These are phyloP conservation scores for Apostichopus japonicus DNA, from an alignment of 35 echinoderm and acorn worm species.

Conservation along the genomic window DNA sequence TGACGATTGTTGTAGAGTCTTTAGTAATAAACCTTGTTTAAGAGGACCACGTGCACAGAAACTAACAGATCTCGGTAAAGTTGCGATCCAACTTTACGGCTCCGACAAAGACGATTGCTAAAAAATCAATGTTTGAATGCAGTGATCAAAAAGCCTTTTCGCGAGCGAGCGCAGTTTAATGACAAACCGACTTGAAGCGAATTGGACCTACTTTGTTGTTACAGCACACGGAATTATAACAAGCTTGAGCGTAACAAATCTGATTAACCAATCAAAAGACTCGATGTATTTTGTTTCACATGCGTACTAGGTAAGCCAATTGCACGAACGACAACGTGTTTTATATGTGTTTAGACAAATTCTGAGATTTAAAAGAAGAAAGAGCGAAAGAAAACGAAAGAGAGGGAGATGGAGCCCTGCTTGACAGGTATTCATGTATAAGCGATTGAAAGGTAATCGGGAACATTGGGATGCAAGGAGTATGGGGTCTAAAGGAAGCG, in stretches of 20 bases:
- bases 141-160: background rate
- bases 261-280: constrained; percentile 41
- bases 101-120: background rate
- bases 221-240: constrained; percentile 40
- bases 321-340: constrained; percentile 34
- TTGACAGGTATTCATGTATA: constrained; percentile 7
- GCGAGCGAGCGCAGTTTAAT: constrained; percentile 21
- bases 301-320: constrained; percentile 28
- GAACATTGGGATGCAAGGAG: background rate
- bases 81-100: background rate
- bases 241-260: constrained; percentile 50
- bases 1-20: background rate
- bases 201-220: constrained; percentile 48
- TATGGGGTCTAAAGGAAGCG: background rate
- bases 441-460: background rate
- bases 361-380: constrained; percentile 13
- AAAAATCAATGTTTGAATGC: background rate
- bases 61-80: background rate
- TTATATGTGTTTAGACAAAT: constrained; percentile 24
- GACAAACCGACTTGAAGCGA: constrained; percentile 39
- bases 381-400: no score
- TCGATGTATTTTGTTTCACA: constrained; percentile 34
- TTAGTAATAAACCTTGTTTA: background rate
- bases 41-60: background rate
- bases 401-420: background rate